Base-by-base conservation (phyloP, 2,113 vertebrate genomes). In the Ptilorrhoa leucosticta region DNA sequence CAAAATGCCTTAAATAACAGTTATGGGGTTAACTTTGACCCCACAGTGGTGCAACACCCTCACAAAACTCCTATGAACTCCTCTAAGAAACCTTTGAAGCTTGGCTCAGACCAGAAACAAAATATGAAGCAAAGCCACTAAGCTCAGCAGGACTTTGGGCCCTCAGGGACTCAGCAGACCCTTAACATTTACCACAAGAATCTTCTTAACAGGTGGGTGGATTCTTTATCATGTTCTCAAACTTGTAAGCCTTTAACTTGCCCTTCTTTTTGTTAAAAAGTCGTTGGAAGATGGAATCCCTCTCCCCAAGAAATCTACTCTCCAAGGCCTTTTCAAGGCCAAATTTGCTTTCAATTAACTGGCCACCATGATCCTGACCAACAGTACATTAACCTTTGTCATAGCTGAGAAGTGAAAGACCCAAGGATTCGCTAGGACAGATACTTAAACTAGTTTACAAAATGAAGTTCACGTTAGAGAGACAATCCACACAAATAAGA, bases 261-360 rank as follows among this genome's bases (percentile, higher is more conserved):
- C 15, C 48, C 15, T 66, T 65, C 15, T 70, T 80, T 45, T 27
- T 28, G 2, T 10, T 27, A 37, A 2, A 2, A 71, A 39, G 3
- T 13, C 1, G 0, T 5, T 60, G 21, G 27, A 85, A 76, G 1
- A 4, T 18, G 3, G 24, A 92, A 57, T 26, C 1, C 6, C 6
- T 5, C 6, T 66, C 4, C 13, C 4, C 21, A 64, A 37, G 10
- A 82, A 85, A 85, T 37, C 28, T 8, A 19, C 21, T 81, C 68
- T 10, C 33, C 26, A 73, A 53, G 9, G 8, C 11, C 15, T 54
- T 79, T 68, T 35, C 22, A 73, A 89, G 18, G 3, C 56, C 17
- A 53, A 39, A 70, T 88, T 92, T 66, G 3, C 6, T 77, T 83
- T 61, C 20, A 10, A 6, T 60, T 88, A 53, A 37, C 6, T 39